phyloP scores from a whole-genome alignment of 2,888 invertebrate genomes.

The Agrochola circellaris region DNA sequence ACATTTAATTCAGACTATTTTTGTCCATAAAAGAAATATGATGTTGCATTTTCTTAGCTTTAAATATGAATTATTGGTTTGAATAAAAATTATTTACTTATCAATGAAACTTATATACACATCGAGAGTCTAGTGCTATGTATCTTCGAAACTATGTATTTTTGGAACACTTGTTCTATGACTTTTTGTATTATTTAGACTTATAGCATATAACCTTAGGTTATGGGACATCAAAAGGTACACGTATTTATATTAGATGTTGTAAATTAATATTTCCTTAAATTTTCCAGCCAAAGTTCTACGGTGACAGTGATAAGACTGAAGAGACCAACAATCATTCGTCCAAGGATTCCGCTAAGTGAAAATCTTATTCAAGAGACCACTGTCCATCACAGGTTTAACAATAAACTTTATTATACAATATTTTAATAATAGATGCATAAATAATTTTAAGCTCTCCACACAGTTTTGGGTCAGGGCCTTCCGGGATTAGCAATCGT shows the following conservation, averaged over 20 bases:
- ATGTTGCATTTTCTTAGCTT: no score
- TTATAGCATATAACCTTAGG: no score
- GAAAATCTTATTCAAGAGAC: constrained; percentile 69
- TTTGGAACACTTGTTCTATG: no score
- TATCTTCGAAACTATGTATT: no score
- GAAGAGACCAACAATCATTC: constrained; percentile 90
- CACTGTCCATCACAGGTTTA: constrained; percentile 65
- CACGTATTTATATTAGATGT: not conserved
- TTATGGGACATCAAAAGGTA: no score
- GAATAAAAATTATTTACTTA: no score
- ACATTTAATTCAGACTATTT: no score
- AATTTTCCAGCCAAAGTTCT: constrained; percentile 91
- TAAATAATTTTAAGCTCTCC: constrained; percentile 24
- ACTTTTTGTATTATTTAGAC: no score
- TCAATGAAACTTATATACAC: no score
- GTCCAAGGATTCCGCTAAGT: constrained; percentile 88
- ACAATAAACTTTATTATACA: constrained; percentile 50
- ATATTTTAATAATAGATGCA: constrained; percentile 50
- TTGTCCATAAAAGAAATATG: no score
- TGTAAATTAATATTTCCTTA: constrained; percentile 35
- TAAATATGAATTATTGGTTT: no score
- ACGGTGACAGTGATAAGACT: constrained; percentile 92
- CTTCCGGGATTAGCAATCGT: not conserved
- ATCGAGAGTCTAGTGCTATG: no score
- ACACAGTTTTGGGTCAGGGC: not conserved